A percentile compares a stretch with the other conserved stretches of the same genome.
Conservation (phyloP, 2,888 invertebrate genomes). For the Acleris sparsana region DNA sequence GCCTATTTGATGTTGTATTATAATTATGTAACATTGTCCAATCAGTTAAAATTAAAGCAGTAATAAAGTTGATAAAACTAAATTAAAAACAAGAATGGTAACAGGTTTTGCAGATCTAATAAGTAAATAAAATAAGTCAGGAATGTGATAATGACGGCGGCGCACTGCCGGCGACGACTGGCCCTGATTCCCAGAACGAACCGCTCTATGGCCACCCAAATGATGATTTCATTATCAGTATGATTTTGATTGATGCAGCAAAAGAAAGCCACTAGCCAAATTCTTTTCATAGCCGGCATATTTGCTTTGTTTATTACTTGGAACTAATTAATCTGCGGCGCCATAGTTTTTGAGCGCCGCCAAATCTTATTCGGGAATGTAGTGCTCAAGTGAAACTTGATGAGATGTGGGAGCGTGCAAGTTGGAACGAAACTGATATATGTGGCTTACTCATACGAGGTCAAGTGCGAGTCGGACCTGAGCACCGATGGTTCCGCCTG, state of each 20-base stretch:
- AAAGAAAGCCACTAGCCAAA: constrained; percentile 76
- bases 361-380: constrained; percentile 48
- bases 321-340: constrained; percentile 80
- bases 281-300: constrained; percentile 76
- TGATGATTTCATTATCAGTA: constrained; percentile 84
- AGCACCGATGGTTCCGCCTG: too few relatives aligned
- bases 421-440: background rate
- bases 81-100: background rate
- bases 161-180: constrained; percentile 54
- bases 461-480: too few relatives aligned
- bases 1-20: too few relatives aligned
- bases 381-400: constrained; percentile 31
- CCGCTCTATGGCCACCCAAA: constrained; percentile 82
- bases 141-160: constrained; percentile 79
- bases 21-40: too few relatives aligned
- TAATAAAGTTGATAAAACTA: too few relatives aligned
- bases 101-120: constrained; percentile 49
- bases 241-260: constrained; percentile 83
- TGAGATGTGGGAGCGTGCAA: constrained; percentile 25
- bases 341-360: constrained; percentile 71
- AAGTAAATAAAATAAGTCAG: constrained; percentile 83
- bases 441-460: background rate
- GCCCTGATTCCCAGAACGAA: constrained; percentile 70
- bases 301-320: constrained; percentile 79
- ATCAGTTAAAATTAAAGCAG: too few relatives aligned